A percentile compares a stretch with the other conserved stretches of the same genome.
These are phyloP conservation scores for Gobio gobio DNA, from an alignment of 2,113 vertebrate species.

Conservation along the genomic window DNA sequence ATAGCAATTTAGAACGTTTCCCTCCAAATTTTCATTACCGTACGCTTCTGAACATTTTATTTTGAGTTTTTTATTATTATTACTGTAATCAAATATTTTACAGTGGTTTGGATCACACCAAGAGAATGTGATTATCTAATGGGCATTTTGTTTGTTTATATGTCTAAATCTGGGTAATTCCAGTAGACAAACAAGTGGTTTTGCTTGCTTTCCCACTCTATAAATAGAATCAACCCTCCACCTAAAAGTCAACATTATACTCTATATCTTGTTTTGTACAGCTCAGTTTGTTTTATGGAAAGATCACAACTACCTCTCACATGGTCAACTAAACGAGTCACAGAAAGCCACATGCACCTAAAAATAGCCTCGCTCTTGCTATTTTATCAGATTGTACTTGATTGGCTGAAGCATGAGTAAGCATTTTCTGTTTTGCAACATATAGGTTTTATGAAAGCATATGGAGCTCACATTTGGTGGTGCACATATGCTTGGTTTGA, in stretches of 20 bases:
- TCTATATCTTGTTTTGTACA: neutral
- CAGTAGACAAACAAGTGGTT: neutral
- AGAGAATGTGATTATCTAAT: slow-evolving; percentile 42
- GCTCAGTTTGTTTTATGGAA: slow-evolving; percentile 4
- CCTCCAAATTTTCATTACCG: neutral
- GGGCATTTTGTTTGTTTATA: slow-evolving; percentile 14
- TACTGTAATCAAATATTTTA: no score
- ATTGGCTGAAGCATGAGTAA: neutral
- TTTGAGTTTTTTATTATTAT: neutral
- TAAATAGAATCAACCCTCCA: neutral
- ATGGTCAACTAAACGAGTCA: neutral
- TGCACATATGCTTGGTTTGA: slow-evolving; percentile 54
- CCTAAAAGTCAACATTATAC: neutral
- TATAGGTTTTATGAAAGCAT: slow-evolving; percentile 13
- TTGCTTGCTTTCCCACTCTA: neutral
- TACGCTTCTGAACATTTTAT: neutral
- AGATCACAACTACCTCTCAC: neutral
- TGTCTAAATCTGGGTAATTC: neutral
- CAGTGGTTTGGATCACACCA: neutral
- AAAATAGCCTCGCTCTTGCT: neutral
- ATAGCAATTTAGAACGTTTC: neutral
- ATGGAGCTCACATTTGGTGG: slow-evolving; percentile 59
- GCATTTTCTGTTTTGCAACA: neutral
- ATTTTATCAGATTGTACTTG: slow-evolving; percentile 13
- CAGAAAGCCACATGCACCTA: slow-evolving; percentile 10